A percentile compares a stretch with the other conserved stretches of the same genome.
These are phyloP conservation scores for Sandelia bainsii DNA, from an alignment of 2,797 vertebrate species.

Conservation along the genomic window DNA sequence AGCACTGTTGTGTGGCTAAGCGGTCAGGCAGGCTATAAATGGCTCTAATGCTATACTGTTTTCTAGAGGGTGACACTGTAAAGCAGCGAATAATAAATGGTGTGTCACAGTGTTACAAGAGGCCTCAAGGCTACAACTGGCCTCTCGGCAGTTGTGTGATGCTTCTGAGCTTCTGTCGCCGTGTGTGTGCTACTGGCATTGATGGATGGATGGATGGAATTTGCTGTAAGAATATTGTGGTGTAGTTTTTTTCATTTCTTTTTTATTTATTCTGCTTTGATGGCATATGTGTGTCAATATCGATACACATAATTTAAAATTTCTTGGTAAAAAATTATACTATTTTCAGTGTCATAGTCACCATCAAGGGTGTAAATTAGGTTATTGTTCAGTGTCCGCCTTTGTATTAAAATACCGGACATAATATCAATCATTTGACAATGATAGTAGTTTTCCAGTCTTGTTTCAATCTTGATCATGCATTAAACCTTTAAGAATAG, in stretches of 20 bases:
- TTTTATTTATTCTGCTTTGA: not conserved
- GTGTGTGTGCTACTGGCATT: conserved; percentile 23
- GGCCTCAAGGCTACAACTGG: conserved; percentile 32
- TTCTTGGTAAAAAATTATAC: no score
- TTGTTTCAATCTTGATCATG: not conserved
- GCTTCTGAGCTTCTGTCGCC: conserved; percentile 8
- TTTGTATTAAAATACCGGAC: no score
- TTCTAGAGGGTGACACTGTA: conserved; percentile 30
- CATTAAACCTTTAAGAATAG: no score
- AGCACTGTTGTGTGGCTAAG: conserved; percentile 51
- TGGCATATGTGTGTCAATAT: not conserved
- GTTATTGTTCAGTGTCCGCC: not conserved
- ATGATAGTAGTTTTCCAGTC: not conserved
- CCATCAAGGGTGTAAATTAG: no score
- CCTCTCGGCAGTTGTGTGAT: conserved; percentile 8
- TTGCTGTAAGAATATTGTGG: not conserved
- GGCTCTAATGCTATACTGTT: conserved; percentile 27
- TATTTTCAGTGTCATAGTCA: no score
- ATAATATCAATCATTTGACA: not conserved
- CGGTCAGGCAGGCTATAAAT: conserved; percentile 55
- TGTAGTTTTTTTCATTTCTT: not conserved
- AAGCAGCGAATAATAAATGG: conserved; percentile 51
- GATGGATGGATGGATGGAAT: conserved; percentile 6
- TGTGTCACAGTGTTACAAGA: conserved; percentile 24
- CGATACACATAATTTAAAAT: not conserved